These are phyloP conservation scores for Ascidia mentula DNA, from an alignment of 23 tunicate species.

Conservation along the genomic window DNA sequence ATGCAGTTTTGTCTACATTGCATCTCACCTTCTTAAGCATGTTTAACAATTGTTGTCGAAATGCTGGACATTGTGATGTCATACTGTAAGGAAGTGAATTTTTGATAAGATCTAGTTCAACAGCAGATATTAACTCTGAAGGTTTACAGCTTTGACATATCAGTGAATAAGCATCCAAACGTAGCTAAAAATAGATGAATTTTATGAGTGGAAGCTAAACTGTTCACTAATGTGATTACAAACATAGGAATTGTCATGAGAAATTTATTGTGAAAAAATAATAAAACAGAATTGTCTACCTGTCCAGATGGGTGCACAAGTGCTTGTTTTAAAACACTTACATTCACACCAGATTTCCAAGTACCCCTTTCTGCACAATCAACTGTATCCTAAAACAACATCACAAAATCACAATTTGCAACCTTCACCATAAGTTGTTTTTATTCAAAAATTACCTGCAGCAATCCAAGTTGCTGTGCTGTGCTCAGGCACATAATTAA, in stretches of 20 bases:
- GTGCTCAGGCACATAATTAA: constrained; percentile 25
- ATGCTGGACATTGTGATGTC: constrained; percentile 59
- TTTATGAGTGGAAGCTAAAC: neutral
- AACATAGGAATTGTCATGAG: neutral
- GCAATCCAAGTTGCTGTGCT: constrained; percentile 19
- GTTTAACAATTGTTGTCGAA: constrained; percentile 44
- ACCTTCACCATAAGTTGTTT: too few species aligned
- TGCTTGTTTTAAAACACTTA: constrained; percentile 15
- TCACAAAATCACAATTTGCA: too few species aligned
- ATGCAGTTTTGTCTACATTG: neutral
- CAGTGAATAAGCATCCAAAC: constrained; percentile 42
- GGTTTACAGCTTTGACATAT: constrained; percentile 55
- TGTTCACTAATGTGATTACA: neutral
- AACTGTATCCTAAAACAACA: neutral
- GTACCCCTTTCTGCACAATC: neutral
- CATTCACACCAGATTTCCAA: neutral
- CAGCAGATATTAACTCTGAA: constrained; percentile 15
- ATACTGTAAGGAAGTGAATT: constrained; percentile 47
- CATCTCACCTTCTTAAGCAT: constrained; percentile 48
- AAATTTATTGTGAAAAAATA: neutral
- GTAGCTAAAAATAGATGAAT: constrained; percentile 23
- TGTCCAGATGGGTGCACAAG: constrained; percentile 51
- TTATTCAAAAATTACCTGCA: too few species aligned
- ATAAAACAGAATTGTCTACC: constrained; percentile 8
- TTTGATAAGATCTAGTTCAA: constrained; percentile 21